Evolutionary conservation across 2,888 invertebrate species (phyloP).

Genomic region (Leucophenga montana): DNA sequence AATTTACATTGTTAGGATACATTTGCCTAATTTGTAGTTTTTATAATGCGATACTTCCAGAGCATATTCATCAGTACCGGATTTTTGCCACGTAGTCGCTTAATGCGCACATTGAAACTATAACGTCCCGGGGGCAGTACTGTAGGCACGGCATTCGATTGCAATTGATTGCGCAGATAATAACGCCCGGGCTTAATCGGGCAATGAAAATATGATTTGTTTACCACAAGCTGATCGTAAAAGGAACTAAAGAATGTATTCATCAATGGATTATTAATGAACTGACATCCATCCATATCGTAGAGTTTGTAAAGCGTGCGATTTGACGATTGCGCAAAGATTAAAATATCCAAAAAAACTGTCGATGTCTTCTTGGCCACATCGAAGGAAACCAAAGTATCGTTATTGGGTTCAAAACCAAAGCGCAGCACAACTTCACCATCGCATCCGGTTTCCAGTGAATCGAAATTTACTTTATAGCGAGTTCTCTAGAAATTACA

Average conservation of each 20-base stretch:
- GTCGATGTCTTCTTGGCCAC: not conserved
- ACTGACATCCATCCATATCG: conserved; percentile 40
- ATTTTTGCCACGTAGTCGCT: not conserved
- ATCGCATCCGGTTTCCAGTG: conserved; percentile 25
- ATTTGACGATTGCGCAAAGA: conserved; percentile 8
- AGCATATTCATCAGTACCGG: conserved; percentile 21
- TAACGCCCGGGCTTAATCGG: conserved; percentile 41
- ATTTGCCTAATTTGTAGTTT: conserved; percentile 17
- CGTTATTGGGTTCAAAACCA: not conserved
- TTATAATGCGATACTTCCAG: conserved; percentile 44
- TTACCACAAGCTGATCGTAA: conserved; percentile 44
- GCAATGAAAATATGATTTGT: conserved; percentile 39
- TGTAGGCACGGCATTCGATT: not conserved
- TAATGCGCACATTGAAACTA: no score
- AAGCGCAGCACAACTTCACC: not conserved
- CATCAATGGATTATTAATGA: conserved; percentile 42
- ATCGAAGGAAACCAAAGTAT: not conserved
- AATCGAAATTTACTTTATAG: no score
- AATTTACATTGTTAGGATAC: no score
- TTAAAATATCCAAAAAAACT: conserved; percentile 11
- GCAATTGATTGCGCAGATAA: conserved; percentile 35
- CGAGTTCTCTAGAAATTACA: no score
- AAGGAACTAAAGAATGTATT: conserved; percentile 32
- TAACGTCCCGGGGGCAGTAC: not conserved
- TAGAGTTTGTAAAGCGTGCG: conserved; percentile 32